Percentiles rank a stretch among this genome's conserved stretches.
Evolutionary conservation across 2,797 vertebrate genomes (phyloP).

Genomic region (Silurus aristotelis): DNA sequence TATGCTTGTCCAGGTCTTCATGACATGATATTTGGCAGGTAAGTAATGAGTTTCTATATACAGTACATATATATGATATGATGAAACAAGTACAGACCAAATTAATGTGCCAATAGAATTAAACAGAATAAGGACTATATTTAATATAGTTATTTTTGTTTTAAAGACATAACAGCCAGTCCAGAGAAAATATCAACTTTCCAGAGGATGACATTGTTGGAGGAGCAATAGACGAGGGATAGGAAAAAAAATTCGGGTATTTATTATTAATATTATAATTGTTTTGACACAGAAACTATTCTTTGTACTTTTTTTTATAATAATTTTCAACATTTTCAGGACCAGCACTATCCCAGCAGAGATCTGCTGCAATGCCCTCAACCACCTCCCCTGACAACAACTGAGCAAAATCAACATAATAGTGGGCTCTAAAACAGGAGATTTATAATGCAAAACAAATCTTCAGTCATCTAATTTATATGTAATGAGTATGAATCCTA

Average conservation of each 20-base stretch:
- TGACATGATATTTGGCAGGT: constrained; percentile 82
- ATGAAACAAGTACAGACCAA: not conserved
- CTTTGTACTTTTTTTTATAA: constrained; percentile 4
- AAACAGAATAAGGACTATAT: not conserved
- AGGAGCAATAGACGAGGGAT: constrained; percentile 55
- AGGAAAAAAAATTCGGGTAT: constrained; percentile 64
- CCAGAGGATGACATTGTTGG: constrained; percentile 75
- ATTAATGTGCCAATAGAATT: not conserved
- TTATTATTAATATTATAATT: not conserved
- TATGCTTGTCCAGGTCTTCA: constrained; percentile 76
- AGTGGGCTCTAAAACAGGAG: constrained; percentile 68
- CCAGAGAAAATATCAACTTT: constrained; percentile 76
- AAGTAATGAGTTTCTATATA: constrained; percentile 56
- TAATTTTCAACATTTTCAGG: constrained; percentile 60
- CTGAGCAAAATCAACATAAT: constrained; percentile 79
- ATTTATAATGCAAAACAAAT: not conserved
- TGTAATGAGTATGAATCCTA: constrained; percentile 6
- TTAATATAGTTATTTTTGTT: constrained; percentile 26
- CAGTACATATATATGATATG: not conserved
- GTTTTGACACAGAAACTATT: not conserved
- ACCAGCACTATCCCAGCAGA: constrained; percentile 61
- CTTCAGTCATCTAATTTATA: not conserved
- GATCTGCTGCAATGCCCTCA: constrained; percentile 63
- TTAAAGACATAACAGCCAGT: constrained; percentile 70
- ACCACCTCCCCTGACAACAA: constrained; percentile 60